Conservation (phyloP, 2,113 vertebrate species). For the Dipodomys spectabilis region DNA sequence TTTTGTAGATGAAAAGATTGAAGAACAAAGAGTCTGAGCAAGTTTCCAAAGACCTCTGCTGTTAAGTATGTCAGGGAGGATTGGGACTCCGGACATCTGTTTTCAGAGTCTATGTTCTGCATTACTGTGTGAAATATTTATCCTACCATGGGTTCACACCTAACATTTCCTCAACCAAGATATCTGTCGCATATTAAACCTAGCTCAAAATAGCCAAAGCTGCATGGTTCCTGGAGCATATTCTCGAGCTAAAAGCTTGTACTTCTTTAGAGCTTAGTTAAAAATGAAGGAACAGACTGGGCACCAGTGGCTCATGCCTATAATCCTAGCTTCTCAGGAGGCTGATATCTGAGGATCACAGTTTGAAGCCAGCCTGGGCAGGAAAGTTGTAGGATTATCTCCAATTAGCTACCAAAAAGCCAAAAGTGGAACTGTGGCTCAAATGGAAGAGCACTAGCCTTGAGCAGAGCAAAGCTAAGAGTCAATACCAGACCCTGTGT, state of each 20-base stretch:
- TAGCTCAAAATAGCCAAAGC: neutral
- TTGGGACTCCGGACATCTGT: neutral
- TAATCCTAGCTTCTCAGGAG: too few relatives aligned
- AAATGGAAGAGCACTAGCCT: too few relatives aligned
- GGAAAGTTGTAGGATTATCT: too few relatives aligned
- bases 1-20: neutral
- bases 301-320: too few relatives aligned
- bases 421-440: too few relatives aligned
- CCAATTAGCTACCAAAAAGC: too few relatives aligned
- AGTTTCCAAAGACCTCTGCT: neutral
- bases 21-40: neutral
- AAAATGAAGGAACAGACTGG: constrained; percentile 9
- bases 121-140: neutral
- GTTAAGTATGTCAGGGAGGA: neutral
- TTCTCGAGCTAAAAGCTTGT: neutral
- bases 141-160: neutral
- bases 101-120: neutral
- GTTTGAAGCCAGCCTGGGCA: too few relatives aligned
- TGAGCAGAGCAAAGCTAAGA: too few relatives aligned
- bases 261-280: constrained; percentile 5
- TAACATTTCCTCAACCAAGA: neutral
- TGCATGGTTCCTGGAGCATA: neutral
- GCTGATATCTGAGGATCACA: too few relatives aligned
- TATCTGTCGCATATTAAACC: neutral
- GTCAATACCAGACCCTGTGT: too few relatives aligned